Evolutionary conservation across 2,888 invertebrate genomes (phyloP).

Genomic region (Caenorhabditis wallacei): DNA sequence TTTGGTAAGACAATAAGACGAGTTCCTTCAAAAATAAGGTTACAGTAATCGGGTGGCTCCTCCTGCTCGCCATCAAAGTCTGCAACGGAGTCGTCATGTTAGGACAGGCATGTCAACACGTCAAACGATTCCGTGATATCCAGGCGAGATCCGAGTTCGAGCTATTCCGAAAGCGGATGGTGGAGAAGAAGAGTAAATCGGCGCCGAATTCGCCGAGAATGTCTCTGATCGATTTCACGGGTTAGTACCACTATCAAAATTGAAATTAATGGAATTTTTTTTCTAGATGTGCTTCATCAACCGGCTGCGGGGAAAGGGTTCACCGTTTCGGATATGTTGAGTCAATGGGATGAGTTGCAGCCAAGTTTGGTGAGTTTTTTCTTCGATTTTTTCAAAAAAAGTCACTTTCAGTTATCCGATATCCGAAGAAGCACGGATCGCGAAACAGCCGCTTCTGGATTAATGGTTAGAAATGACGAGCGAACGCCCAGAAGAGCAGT

Average conservation of each 20-base stretch:
- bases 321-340: constrained; percentile 76
- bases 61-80: constrained; percentile 85
- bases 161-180: constrained; percentile 75
- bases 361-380: constrained; percentile 47
- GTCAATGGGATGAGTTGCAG: constrained; percentile 73
- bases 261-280: constrained; percentile 6
- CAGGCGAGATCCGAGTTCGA: constrained; percentile 78
- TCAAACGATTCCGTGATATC: constrained; percentile 86
- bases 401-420: constrained; percentile 45
- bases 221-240: constrained; percentile 83
- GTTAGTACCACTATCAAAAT: too few relatives aligned
- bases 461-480: constrained; percentile 39
- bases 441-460: constrained; percentile 39
- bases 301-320: constrained; percentile 72
- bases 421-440: constrained; percentile 64
- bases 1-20: constrained; percentile 53
- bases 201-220: constrained; percentile 83
- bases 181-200: constrained; percentile 82
- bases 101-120: constrained; percentile 93
- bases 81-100: constrained; percentile 93
- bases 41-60: constrained; percentile 72
- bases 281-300: constrained; percentile 70
- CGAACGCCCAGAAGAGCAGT: constrained; percentile 69
- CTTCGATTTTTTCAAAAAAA: background rate
- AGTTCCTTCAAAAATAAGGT: too few relatives aligned